A percentile compares a stretch with the other conserved stretches of the same genome.
Conservation (phyloP, 2,888 invertebrate genomes). For the Ectemnius lituratus region DNA sequence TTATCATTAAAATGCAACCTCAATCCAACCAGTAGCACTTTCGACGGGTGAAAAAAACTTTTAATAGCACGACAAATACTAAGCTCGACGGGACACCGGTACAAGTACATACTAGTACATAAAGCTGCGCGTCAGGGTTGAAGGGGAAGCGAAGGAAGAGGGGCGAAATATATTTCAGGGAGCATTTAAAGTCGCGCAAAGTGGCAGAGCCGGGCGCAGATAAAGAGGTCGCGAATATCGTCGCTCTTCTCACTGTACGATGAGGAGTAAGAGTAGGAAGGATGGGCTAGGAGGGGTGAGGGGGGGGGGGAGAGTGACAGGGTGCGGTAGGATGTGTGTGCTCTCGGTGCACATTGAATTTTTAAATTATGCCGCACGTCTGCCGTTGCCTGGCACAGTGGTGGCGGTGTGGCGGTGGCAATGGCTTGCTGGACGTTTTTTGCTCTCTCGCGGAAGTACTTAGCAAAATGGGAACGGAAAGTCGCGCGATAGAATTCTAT, state of each 20-base stretch:
- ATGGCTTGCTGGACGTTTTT: slow-evolving; percentile 10
- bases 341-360: slow-evolving; percentile 11
- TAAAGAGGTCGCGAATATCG: slow-evolving; percentile 6
- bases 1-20: background rate
- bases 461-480: slow-evolving; percentile 23
- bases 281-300: background rate
- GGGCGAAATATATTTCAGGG: background rate
- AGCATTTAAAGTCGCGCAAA: slow-evolving; percentile 1
- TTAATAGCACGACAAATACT: too few species aligned
- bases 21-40: too few species aligned
- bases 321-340: too few species aligned
- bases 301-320: too few species aligned
- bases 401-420: background rate
- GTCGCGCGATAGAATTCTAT: slow-evolving; percentile 11
- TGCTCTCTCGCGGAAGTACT: slow-evolving; percentile 8
- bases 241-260: background rate
- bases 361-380: slow-evolving; percentile 15
- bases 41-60: too few species aligned
- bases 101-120: background rate
- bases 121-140: too few species aligned
- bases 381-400: slow-evolving; percentile 9
- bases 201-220: background rate
- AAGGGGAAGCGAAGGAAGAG: background rate
- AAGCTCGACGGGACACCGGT: background rate
- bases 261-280: background rate